These are phyloP conservation scores for Falco columbarius DNA, from an alignment of 2,797 vertebrate species.

Conservation along the genomic window DNA sequence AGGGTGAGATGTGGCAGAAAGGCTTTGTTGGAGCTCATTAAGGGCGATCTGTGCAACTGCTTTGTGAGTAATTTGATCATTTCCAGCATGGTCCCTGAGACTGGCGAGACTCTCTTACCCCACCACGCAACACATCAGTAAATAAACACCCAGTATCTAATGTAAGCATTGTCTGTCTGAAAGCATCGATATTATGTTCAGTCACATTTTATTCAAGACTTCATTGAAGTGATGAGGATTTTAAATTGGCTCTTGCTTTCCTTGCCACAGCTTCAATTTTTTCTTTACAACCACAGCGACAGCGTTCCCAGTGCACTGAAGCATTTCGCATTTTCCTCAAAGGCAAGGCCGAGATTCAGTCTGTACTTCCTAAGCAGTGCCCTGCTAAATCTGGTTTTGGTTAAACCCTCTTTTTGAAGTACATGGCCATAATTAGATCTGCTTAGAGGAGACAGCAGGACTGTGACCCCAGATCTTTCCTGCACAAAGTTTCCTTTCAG, in stretches of 20 bases:
- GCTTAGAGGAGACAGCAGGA: conserved; percentile 61
- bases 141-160: neutral
- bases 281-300: neutral
- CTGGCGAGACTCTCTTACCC: neutral
- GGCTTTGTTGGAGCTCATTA: neutral
- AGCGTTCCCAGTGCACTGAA: neutral
- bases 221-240: neutral
- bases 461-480: conserved; percentile 55
- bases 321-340: conserved; percentile 35
- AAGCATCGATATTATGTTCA: neutral
- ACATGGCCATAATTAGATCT: conserved; percentile 68
- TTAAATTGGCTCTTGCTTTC: neutral
- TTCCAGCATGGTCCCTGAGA: neutral
- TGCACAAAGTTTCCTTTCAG: conserved; percentile 63
- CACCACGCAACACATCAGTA: neutral
- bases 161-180: neutral
- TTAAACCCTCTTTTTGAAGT: conserved; percentile 74
- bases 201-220: neutral
- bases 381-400: conserved; percentile 69
- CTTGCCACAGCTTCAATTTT: neutral
- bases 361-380: conserved; percentile 52
- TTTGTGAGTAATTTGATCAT: neutral
- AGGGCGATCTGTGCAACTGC: neutral
- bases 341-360: conserved; percentile 34
- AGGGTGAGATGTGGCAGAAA: neutral